Evolutionary conservation across 2,888 invertebrate genomes (phyloP).

Genomic region (Trichogramma dendrolimi): DNA sequence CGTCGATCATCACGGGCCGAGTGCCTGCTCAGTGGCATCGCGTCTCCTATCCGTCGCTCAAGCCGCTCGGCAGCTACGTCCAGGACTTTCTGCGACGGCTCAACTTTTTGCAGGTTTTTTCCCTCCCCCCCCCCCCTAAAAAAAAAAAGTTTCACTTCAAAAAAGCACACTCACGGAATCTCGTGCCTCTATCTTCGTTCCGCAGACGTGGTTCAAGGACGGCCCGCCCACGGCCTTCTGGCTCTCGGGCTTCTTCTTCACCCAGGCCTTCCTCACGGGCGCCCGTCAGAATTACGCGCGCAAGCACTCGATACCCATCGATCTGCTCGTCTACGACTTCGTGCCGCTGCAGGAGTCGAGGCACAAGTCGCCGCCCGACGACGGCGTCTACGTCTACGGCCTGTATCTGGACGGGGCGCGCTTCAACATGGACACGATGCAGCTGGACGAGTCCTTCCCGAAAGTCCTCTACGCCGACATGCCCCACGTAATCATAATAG

Average conservation of each 20-base stretch:
- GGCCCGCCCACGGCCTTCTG: conserved; percentile 84
- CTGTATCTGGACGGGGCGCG: conserved; percentile 86
- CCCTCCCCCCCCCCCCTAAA: neutral
- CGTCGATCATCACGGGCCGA: conserved; percentile 77
- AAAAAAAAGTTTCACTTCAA: no score
- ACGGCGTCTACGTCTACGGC: conserved; percentile 75
- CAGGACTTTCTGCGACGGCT: conserved; percentile 78
- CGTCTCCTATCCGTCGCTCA: conserved; percentile 87
- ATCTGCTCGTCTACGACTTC: conserved; percentile 79
- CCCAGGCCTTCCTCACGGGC: conserved; percentile 92
- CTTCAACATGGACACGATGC: conserved; percentile 68
- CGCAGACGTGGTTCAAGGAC: conserved; percentile 70
- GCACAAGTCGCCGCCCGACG: conserved; percentile 59
- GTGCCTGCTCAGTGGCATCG: conserved; percentile 82
- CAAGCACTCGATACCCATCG: conserved; percentile 88
- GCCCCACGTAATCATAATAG: conserved; percentile 61
- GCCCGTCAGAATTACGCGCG: conserved; percentile 92
- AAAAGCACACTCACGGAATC: no score
- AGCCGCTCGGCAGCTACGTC: conserved; percentile 84
- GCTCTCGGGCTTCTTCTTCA: conserved; percentile 93
- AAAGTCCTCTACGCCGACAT: conserved; percentile 79
- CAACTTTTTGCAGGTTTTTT: conserved; percentile 74
- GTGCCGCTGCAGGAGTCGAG: conserved; percentile 61
- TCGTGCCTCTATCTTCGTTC: neutral
- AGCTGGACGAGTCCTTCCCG: conserved; percentile 75